Percentiles rank a stretch among this genome's conserved stretches.
Conservation (phyloP, 35 echinoderm and acorn worm species). For the Holothuria glaberrima region DNA sequence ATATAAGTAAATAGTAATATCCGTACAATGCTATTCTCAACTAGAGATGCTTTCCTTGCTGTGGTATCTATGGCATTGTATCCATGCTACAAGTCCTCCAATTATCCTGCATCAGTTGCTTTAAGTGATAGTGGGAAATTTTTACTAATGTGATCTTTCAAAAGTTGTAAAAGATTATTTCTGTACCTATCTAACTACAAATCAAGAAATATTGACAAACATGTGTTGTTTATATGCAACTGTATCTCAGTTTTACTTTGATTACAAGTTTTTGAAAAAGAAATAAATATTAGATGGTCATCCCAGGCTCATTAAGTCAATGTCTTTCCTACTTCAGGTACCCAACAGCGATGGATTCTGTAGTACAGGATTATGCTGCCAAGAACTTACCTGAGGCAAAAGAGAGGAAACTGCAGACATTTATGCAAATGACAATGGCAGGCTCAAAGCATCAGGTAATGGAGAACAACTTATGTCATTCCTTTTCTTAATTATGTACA, state of each 20-base stretch:
- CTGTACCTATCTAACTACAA: no score
- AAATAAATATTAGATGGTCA: no score
- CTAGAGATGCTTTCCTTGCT: no score
- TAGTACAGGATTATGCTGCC: constrained; percentile 47
- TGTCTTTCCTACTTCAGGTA: constrained; percentile 49
- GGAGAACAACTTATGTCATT: not conserved
- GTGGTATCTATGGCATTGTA: no score
- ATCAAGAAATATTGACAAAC: not conserved
- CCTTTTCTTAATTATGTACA: not conserved
- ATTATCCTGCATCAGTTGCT: no score
- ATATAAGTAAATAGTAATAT: no score
- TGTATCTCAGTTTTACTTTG: not conserved
- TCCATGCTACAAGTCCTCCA: no score
- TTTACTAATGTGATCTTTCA: no score
- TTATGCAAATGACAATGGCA: constrained; percentile 74
- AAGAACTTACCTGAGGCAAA: constrained; percentile 52
- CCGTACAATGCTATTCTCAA: no score
- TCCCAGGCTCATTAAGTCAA: not conserved
- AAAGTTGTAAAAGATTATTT: no score
- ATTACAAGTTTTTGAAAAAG: no score
- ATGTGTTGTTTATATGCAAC: not conserved
- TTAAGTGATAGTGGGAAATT: no score
- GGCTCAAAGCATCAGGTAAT: constrained; percentile 88
- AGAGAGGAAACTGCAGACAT: constrained; percentile 59
- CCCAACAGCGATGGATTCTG: constrained; percentile 74